phyloP scores from a whole-genome alignment of 1,140 invertebrate genomes.

The Meteorus sp. region DNA sequence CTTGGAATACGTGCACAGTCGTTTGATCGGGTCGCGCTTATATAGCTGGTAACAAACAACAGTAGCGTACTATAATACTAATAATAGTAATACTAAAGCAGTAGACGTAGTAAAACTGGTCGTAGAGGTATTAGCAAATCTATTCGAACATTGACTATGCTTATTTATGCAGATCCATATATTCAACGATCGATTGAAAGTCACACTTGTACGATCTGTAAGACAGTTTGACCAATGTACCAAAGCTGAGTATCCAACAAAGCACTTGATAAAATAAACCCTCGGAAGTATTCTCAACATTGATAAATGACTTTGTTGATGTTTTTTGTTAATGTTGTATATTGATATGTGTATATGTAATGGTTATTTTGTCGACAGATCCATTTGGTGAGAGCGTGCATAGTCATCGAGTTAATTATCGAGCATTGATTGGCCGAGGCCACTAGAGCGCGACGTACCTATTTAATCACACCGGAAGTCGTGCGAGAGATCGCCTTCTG shows the following conservation, averaged over 20 bases:
- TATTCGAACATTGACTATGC: not conserved
- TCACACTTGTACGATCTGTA: not conserved
- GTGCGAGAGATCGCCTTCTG: slow-evolving; percentile 6
- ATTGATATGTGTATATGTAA: slow-evolving; percentile 9
- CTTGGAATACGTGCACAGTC: slow-evolving; percentile 51
- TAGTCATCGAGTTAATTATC: slow-evolving; percentile 32
- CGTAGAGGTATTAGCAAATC: too few species aligned
- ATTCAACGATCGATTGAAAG: not conserved
- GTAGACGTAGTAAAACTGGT: too few species aligned
- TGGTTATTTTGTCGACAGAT: not conserved
- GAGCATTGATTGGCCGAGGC: slow-evolving; percentile 24
- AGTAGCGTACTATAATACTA: too few species aligned
- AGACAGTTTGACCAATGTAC: not conserved
- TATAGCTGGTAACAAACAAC: too few species aligned
- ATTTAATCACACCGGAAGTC: slow-evolving; percentile 30
- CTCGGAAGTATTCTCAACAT: not conserved
- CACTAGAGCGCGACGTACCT: slow-evolving; percentile 21
- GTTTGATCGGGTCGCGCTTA: slow-evolving; percentile 21
- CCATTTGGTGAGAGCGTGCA: slow-evolving; percentile 18
- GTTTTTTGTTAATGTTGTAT: slow-evolving; percentile 9
- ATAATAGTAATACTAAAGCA: too few species aligned
- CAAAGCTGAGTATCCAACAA: not conserved
- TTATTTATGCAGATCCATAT: too few species aligned
- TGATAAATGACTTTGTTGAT: not conserved
- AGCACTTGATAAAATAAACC: not conserved